These are phyloP conservation scores for Serilophus lunatus DNA, from an alignment of 2,113 vertebrate species.

Conservation along the genomic window DNA sequence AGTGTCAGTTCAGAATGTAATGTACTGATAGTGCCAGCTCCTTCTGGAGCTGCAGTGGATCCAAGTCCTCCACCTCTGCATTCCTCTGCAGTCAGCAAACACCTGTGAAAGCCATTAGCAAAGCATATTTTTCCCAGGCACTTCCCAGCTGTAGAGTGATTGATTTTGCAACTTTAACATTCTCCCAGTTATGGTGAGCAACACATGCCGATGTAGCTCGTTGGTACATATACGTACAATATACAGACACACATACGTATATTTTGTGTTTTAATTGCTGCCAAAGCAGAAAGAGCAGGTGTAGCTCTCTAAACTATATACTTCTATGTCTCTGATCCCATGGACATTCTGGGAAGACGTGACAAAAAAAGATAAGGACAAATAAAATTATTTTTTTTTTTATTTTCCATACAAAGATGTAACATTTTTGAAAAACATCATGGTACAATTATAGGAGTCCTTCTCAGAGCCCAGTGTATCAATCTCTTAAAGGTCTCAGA, in stretches of 20 bases:
- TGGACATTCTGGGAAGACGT: background rate
- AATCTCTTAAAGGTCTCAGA: background rate
- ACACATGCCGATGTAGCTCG: background rate
- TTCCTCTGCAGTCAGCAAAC: background rate
- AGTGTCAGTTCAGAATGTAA: background rate
- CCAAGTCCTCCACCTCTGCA: background rate
- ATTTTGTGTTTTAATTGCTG: background rate
- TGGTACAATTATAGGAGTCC: background rate
- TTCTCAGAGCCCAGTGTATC: background rate
- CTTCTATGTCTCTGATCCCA: background rate
- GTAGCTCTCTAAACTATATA: background rate
- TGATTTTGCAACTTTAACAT: background rate
- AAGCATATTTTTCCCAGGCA: background rate
- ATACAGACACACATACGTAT: background rate
- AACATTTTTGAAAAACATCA: background rate
- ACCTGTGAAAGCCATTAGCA: background rate
- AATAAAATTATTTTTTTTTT: background rate
- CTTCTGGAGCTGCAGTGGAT: rapidly evolving
- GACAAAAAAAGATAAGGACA: background rate
- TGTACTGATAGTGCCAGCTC: background rate
- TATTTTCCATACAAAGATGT: background rate
- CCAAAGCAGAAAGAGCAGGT: background rate
- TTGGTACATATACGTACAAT: background rate
- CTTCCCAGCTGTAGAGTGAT: background rate
- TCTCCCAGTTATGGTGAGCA: background rate